Evolutionary conservation across 2,797 vertebrate genomes (phyloP), one percentile per base, ranked within the genome.

Genomic region (Prunella strophiata): DNA sequence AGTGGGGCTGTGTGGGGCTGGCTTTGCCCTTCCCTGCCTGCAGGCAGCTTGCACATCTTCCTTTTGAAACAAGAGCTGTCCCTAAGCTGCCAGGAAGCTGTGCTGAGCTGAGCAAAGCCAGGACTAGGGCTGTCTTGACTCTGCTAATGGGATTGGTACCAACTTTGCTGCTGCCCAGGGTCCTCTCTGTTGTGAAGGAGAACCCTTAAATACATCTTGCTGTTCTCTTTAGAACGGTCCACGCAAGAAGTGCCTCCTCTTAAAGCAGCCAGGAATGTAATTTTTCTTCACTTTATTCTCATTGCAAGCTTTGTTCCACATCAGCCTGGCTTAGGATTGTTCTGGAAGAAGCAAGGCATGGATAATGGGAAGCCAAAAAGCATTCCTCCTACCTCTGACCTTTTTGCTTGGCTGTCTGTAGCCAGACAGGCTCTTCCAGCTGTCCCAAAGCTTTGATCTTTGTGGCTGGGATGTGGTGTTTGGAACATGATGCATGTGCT

Each of bases 1-100:
- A 98, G 98, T 91, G 52, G 13, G 32, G 58, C 27, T 55, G 1
- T 10, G 30, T 3, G 99, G 85, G 97, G 34, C 3, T 99, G 85
- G 54, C 2, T 43, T 43, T 72, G 50, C 19, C 30, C 19, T 19
- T n/a, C 9, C 0, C 10, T 2, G 4, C 61, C 57, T 40, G 1
- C 19, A 61, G 75, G 57, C 25, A 76, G 8, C 47, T 55, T 88
- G 55, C n/a, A 36, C 36, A 17, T 36, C 66, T 74, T 66, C 21
- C 36, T 65, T 25, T 16, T 3, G 20, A 16, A 32, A 14, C 38
- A 32, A 0, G 22, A 38, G 27, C 29, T 34, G 6, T 48, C 66
- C n/a, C 55, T 40, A 1, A 48, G 48, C 45, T 80, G 6, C 55
- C 23, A 30, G 57, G 59, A 65, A 66, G 7, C 25, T 2, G 5